Base-by-base conservation (phyloP, 2,888 invertebrate genomes). In the Alcis repandata region DNA sequence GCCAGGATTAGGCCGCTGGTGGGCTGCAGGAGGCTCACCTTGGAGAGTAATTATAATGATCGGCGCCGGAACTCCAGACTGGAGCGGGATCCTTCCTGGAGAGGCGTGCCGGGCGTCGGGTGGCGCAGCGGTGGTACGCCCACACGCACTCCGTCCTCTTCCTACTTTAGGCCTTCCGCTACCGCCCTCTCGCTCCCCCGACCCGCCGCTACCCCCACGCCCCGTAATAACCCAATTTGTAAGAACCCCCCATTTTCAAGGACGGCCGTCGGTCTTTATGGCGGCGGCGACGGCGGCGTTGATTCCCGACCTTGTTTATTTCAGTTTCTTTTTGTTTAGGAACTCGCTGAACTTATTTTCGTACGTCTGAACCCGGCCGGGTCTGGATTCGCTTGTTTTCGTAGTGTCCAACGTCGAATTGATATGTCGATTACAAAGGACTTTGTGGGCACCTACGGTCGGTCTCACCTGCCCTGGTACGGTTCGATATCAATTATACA, bases 171-270 rank as follows among this genome's bases (percentile, higher is more conserved):
- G 58, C 63, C 70, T 70, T 71, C 73, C 67, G 71, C 67, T 63
- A 67, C 62, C 69, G 51, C 72, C 74, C 72, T 88, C 86, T 80
- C 84, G 73, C 79, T 88, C 83, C 67, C 86, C 75, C 88, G 74
- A 76, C 84, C 88, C 88, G 87, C 84, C 88, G 83, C 88, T 83
- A 84, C 87, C 87, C 88, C 89, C 87, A 85, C 86, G 82, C 89
- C 90, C 85, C 82, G 89, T 92, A 93, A 93, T 94, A 94, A 93
- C 93, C 93, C 93, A 94, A 94, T 94, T 93, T 93, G 93, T 93
- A 92, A 91, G 92, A 92, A 89, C 92, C 92, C 93, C 91, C 91
- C 87, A 82, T 89, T 92, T 91, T 92, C 93, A 93, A 94, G 93
- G 93, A 92, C 93, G 93, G 92, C 90, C 92, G 92, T 90, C 92